Conservation (phyloP, 2,113 vertebrate species). For the Strix uralensis region DNA sequence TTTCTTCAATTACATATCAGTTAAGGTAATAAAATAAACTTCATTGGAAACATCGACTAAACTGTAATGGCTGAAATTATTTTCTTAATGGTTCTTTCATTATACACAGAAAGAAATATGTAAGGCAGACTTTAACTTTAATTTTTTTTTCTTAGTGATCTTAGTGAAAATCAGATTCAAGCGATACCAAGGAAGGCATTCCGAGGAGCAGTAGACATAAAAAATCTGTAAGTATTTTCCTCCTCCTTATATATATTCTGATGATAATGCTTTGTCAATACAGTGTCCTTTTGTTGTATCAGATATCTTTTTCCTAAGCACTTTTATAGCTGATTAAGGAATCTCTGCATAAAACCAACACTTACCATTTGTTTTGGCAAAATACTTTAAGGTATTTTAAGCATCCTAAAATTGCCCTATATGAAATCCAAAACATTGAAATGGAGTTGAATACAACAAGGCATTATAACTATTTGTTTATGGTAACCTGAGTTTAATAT, state of each 20-base stretch:
- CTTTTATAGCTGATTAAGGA: background rate
- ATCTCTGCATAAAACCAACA: background rate
- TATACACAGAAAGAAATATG: background rate
- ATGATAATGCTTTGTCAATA: background rate
- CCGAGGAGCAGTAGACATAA: conserved; percentile 95
- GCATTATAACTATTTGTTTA: background rate
- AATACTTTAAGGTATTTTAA: background rate
- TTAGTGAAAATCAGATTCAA: conserved; percentile 98
- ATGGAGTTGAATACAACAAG: background rate
- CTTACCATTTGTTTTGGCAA: background rate
- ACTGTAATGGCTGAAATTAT: background rate
- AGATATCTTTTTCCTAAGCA: background rate
- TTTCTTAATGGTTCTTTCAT: background rate
- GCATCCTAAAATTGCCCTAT: background rate
- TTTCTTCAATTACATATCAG: background rate
- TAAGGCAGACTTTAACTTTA: background rate
- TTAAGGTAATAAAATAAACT: background rate
- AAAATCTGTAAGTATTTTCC: conserved; percentile 92
- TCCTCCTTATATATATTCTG: background rate
- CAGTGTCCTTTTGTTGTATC: background rate
- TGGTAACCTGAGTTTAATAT: background rate
- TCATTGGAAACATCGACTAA: background rate
- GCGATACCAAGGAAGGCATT: conserved; percentile 97
- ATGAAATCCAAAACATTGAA: background rate
- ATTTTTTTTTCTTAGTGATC: conserved; percentile 77